These are phyloP conservation scores for Eudasyphora cyanicolor DNA, from an alignment of 2,888 invertebrate species.

Conservation along the genomic window DNA sequence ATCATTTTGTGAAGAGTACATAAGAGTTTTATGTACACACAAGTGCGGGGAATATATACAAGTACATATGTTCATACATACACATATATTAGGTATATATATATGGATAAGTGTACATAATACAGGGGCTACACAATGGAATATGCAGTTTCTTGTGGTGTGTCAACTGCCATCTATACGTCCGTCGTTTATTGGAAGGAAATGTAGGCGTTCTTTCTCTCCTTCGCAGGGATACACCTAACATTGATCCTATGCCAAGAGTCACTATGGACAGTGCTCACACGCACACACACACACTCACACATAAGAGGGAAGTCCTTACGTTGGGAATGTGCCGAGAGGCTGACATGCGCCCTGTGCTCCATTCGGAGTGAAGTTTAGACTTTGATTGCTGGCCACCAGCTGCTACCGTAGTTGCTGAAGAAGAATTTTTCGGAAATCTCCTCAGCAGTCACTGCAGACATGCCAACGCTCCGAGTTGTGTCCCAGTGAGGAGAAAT, in stretches of 20 bases:
- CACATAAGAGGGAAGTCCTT: conserved; percentile 73
- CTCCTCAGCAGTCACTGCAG: conserved; percentile 49
- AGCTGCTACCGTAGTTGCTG: not conserved
- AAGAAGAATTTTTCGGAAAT: conserved; percentile 52
- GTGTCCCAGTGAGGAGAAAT: conserved; percentile 39
- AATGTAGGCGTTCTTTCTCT: conserved; percentile 70
- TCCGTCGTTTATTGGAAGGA: conserved; percentile 74
- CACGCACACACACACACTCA: conserved; percentile 9
- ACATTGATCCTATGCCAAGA: conserved; percentile 49
- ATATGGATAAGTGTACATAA: not conserved
- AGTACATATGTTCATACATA: conserved; percentile 14
- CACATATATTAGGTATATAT: conserved; percentile 35
- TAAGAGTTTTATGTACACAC: conserved; percentile 32
- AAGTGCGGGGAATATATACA: too few species aligned
- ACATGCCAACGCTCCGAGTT: conserved; percentile 58
- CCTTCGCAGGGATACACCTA: conserved; percentile 54
- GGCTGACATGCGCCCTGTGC: conserved; percentile 65
- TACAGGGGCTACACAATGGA: conserved; percentile 42
- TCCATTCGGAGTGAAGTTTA: conserved; percentile 66
- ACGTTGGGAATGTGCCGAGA: conserved; percentile 38
- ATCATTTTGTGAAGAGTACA: conserved; percentile 46
- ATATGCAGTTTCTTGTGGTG: conserved; percentile 63
- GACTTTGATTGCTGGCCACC: not conserved
- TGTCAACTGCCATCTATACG: conserved; percentile 68
- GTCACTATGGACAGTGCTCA: conserved; percentile 59